Evolutionary conservation across 2,113 vertebrate genomes (phyloP).

Genomic region (Cyanoliseus patagonus): DNA sequence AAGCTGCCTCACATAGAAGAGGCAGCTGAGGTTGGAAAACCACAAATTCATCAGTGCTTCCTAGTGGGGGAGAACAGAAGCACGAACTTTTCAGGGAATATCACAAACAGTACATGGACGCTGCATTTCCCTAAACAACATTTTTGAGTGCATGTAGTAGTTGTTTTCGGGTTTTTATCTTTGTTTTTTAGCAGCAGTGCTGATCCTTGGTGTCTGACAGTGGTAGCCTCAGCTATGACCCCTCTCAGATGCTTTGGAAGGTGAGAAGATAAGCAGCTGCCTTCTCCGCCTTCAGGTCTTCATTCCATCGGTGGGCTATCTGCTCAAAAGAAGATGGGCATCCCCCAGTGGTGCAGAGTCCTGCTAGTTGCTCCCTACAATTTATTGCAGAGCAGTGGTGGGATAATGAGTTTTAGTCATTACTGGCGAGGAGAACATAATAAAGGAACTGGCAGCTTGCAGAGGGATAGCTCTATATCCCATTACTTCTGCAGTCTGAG

Average conservation of each 20-base stretch:
- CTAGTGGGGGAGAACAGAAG: background rate
- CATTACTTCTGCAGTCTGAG: background rate
- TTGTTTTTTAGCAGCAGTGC: background rate
- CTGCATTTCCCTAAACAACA: fast-evolving
- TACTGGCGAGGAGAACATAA: background rate
- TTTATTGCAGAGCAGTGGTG: background rate
- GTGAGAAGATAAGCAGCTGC: background rate
- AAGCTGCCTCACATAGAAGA: background rate
- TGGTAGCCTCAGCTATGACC: background rate
- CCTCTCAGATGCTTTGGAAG: background rate
- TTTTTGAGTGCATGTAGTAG: background rate
- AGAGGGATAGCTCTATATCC: background rate
- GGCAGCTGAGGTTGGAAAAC: background rate
- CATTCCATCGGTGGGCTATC: fast-evolving
- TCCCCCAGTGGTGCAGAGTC: background rate
- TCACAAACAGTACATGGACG: fast-evolving
- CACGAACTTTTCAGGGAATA: fast-evolving
- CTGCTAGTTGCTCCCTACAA: fast-evolving
- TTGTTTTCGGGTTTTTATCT: background rate
- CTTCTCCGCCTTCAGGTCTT: background rate
- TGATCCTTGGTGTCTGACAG: background rate
- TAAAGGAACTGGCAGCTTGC: background rate
- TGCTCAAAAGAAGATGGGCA: background rate
- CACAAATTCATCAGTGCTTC: background rate
- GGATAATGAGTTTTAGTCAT: background rate